Evolutionary conservation across 2,797 vertebrate species (phyloP).

Genomic region (Hirundo rustica): DNA sequence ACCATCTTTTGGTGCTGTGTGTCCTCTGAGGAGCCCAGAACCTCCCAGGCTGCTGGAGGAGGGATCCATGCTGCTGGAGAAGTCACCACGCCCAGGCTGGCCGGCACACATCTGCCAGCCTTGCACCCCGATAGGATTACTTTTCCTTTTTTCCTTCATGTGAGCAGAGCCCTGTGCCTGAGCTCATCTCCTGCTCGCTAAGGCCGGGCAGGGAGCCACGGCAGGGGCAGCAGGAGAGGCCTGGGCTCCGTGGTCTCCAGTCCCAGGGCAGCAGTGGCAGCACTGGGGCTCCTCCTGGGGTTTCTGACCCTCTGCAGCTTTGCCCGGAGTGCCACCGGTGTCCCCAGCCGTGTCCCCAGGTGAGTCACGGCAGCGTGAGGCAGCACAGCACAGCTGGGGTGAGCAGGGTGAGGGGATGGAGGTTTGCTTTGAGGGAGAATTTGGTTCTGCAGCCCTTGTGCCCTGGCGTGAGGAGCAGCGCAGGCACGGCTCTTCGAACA

Average conservation of each 20-base stretch:
- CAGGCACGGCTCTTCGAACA: background rate
- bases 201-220: background rate
- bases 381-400: accelerated
- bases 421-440: background rate
- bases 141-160: background rate
- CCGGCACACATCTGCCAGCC: background rate
- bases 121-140: background rate
- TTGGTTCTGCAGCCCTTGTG: background rate
- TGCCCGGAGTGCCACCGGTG: background rate
- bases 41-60: background rate
- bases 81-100: background rate
- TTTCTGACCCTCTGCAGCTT: background rate
- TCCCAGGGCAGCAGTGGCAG: background rate
- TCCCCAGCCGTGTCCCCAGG: background rate
- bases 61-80: background rate
- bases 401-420: background rate
- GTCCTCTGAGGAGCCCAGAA: background rate
- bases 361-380: background rate
- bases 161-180: background rate
- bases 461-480: background rate
- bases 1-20: background rate
- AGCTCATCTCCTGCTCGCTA: background rate
- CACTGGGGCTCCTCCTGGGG: background rate
- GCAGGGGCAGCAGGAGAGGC: background rate
- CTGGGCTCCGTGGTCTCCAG: background rate